Evolutionary conservation across 1,140 invertebrate species (phyloP).

Genomic region (Drosophila nikananu): DNA sequence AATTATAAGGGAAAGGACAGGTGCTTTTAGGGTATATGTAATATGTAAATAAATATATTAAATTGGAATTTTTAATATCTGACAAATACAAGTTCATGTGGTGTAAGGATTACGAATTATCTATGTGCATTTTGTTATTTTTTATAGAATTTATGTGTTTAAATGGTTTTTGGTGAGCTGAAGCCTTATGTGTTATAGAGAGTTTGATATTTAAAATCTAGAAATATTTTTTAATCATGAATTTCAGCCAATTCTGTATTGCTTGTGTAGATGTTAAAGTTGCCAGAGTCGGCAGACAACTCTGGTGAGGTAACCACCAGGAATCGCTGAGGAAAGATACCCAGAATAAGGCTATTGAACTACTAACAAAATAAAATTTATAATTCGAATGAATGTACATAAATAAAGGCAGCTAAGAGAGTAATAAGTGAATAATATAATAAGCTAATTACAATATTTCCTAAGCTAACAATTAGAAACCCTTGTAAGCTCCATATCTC

Average conservation of each 20-base stretch:
- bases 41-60: not conserved
- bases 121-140: too few species aligned
- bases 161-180: not conserved
- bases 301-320: not conserved
- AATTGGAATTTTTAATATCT: too few species aligned
- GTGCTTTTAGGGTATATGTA: not conserved
- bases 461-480: not conserved
- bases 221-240: not conserved
- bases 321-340: not conserved
- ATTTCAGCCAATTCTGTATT: conserved; percentile 11
- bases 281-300: not conserved
- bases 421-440: too few species aligned
- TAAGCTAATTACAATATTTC: not conserved
- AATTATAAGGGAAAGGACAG: not conserved
- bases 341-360: not conserved
- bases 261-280: conserved; percentile 6
- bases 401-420: not conserved
- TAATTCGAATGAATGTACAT: not conserved
- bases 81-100: not conserved
- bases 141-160: too few species aligned
- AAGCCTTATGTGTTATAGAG: not conserved
- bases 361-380: not conserved
- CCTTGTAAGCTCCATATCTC: not conserved
- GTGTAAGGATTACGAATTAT: too few species aligned
- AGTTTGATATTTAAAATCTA: not conserved